Base-by-base conservation (phyloP, 2,113 vertebrate species). In the Sander vitreus region DNA sequence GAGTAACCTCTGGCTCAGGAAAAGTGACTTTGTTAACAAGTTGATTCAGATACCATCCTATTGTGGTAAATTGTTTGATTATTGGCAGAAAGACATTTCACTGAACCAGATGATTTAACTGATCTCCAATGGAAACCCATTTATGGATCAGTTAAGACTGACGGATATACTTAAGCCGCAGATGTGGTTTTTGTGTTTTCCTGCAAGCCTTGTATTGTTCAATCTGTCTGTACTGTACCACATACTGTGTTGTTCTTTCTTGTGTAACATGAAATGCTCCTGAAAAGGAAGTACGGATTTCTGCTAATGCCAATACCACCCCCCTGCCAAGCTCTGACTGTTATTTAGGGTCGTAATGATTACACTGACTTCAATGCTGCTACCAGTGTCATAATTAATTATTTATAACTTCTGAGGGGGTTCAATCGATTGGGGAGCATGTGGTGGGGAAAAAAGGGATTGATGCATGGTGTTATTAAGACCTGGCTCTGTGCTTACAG, bases 341-440 rank as follows among this genome's bases (percentile, higher is more conserved):
- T 72, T 67, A 50, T 78, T 67, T 53, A n/a, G 51, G 76, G 59
- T 79, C 57, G 47, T 81, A 87, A 91, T 84, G 77, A 75, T 65
- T 16, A 30, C 66, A 84, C 84, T 80, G 86, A 86, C 83, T 83
- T 81, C 45, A 74, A 27, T 54, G 57, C 63, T 60, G 30, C 50
- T 65, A 69, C 66, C 78, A 43, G 80, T 79, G 39, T 87, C 21
- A 74, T 82, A 74, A 91, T 91, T 69, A 92, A 92, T 91, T 81
- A 90, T 88, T 87, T 63, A 92, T 65, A 54, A 45, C 63, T 65
- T 81, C 72, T 83, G 84, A 64, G 57, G 27, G 70, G 80, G 70
- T 23, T 62, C 36, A 45, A 90, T 91, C 50, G 80, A 91, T 85
- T 72, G 84, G 23, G 25, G 73, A 73, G 51, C 13, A 54, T 70